Evolutionary conservation across 2,113 vertebrate genomes (phyloP).

Genomic region (Ammospiza caudacuta): DNA sequence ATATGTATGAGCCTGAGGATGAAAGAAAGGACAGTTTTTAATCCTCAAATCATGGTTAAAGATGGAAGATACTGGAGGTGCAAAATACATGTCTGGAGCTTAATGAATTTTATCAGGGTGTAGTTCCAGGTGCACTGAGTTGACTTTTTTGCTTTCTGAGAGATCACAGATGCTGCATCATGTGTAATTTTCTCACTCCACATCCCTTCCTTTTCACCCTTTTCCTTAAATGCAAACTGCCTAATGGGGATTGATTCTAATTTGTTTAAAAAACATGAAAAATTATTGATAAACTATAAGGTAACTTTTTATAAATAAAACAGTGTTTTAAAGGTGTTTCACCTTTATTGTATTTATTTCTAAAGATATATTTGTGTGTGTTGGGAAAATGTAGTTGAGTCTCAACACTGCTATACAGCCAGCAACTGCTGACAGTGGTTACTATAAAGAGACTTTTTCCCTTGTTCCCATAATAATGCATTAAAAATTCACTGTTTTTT

Average conservation of each 20-base stretch:
- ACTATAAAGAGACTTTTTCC: not conserved
- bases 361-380: not conserved
- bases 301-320: slow-evolving; percentile 44
- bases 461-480: not conserved
- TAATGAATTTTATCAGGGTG: not conserved
- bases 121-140: not conserved
- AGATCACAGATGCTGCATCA: not conserved
- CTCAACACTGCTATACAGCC: not conserved
- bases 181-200: not conserved
- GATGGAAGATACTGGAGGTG: not conserved
- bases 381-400: not conserved
- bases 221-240: not conserved
- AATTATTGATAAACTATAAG: slow-evolving; percentile 5
- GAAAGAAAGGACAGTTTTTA: slow-evolving; percentile 46
- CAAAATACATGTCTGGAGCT: not conserved
- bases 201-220: not conserved
- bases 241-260: not conserved
- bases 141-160: not conserved
- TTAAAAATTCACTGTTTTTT: not conserved
- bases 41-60: not conserved
- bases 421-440: not conserved
- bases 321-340: not conserved
- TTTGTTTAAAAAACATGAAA: not conserved
- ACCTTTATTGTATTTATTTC: not conserved
- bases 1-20: slow-evolving; percentile 15